phyloP scores from a whole-genome alignment of 2,888 invertebrate genomes.

The Argyresthia goedartella region DNA sequence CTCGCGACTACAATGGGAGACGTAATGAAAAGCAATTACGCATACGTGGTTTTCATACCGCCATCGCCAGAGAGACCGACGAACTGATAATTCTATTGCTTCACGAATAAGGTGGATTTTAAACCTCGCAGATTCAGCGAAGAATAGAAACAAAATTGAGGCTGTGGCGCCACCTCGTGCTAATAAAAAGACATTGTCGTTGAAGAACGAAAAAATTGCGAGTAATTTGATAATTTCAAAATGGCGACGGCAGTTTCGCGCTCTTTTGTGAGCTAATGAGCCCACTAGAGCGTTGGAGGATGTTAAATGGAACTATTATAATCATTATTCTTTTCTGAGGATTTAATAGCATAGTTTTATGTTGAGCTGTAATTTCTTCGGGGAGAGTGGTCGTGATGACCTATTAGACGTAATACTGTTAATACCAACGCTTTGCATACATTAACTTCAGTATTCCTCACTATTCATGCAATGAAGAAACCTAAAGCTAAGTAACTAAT shows the following conservation, averaged over 20 bases:
- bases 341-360: too few species aligned
- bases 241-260: constrained; percentile 20
- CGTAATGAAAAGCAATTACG: constrained; percentile 69
- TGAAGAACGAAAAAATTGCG: constrained; percentile 45
- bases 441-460: too few species aligned
- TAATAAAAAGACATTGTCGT: constrained; percentile 64
- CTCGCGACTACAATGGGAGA: constrained; percentile 46
- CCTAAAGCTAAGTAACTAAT: too few species aligned
- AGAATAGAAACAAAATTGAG: constrained; percentile 63
- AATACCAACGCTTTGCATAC: too few species aligned
- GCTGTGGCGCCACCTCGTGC: constrained; percentile 43
- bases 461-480: too few species aligned
- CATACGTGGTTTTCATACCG: constrained; percentile 59
- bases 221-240: constrained; percentile 60
- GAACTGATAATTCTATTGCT: not conserved
- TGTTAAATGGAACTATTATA: too few species aligned
- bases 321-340: too few species aligned
- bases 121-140: constrained; percentile 16
- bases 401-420: too few species aligned
- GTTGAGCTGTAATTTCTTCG: too few species aligned
- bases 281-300: too few species aligned
- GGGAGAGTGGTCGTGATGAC: too few species aligned
- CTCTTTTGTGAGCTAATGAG: not conserved
- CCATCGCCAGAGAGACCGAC: constrained; percentile 14
- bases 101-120: constrained; percentile 19